phyloP scores from a whole-genome alignment of 2,113 vertebrate genomes.

The Cololabis saira region DNA sequence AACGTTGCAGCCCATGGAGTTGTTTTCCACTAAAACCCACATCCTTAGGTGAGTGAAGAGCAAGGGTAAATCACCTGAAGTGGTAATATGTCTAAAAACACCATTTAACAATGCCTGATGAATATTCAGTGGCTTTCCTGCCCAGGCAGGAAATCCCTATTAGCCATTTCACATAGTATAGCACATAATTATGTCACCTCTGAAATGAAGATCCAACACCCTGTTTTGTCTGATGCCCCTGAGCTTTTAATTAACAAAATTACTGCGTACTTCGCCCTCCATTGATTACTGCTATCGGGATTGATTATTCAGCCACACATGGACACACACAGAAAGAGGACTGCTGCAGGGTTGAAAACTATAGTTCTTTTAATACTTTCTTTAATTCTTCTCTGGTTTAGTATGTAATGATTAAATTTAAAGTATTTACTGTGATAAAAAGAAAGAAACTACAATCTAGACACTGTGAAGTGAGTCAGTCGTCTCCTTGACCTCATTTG shows the following conservation, averaged over 20 bases:
- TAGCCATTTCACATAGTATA: slow-evolving; percentile 75
- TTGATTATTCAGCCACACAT: slow-evolving; percentile 69
- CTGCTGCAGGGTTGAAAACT: slow-evolving; percentile 57
- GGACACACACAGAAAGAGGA: slow-evolving; percentile 17
- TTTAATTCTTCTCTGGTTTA: not conserved
- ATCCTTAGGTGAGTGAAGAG: slow-evolving; percentile 46
- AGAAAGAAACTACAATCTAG: slow-evolving; percentile 35
- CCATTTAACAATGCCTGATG: slow-evolving; percentile 78
- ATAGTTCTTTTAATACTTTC: slow-evolving; percentile 24
- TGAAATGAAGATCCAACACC: slow-evolving; percentile 73
- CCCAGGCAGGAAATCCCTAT: slow-evolving; percentile 64
- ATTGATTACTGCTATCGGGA: slow-evolving; percentile 79
- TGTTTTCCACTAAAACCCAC: slow-evolving; percentile 24
- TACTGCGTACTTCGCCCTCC: slow-evolving; percentile 72
- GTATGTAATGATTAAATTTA: slow-evolving; percentile 21
- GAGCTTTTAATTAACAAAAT: slow-evolving; percentile 85
- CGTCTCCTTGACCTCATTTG: not conserved
- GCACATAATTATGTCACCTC: slow-evolving; percentile 77
- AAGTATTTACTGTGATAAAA: slow-evolving; percentile 32
- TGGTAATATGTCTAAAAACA: slow-evolving; percentile 70
- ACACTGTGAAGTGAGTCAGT: slow-evolving; percentile 2
- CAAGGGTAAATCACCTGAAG: slow-evolving; percentile 52
- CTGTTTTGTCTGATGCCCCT: slow-evolving; percentile 72
- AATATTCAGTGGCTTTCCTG: slow-evolving; percentile 76
- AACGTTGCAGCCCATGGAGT: slow-evolving; percentile 6